Base-by-base conservation (phyloP, 2,888 invertebrate species). In the Idaea aversata region DNA sequence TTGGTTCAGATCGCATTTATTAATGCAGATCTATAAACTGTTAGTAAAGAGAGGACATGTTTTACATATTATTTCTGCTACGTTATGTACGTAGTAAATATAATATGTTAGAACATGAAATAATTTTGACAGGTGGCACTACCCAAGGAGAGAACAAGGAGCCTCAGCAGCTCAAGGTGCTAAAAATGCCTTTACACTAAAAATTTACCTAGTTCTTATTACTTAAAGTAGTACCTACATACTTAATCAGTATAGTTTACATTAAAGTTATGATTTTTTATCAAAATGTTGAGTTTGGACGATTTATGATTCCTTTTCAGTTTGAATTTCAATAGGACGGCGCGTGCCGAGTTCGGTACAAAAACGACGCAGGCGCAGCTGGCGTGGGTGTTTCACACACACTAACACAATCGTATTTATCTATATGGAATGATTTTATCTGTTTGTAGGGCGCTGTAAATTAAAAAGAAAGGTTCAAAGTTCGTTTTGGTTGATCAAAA, bases 331-430 rank as follows among this genome's bases (percentile, higher is more conserved):
- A 72, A 74, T 69, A 68, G 72, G 34, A 77, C 82, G 89, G 88
- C 91, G 89, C 91, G 91, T 90, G 91, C 91, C 89, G 74, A 61
- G 70, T 74, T 72, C 63, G 66, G 75, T 76, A 90, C 86, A 89
- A 89, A 84, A 83, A 85, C 74, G 80, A 83, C 82, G 78, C 81
- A 79, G 79, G 72, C 71, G 85, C 91, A 91, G 91, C 90, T 90
- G 90, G 85, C 87, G 89, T 88, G 82, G 89, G 88, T 76, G 88
- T 76, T 74, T 62, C 77, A 77, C 78, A 74, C 83, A 78, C 72
- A 79, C 70, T 75, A 71, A 77, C 68, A 67, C 16, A 70, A 15
- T 64, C 64, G 63, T 13, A 65, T 38, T 65, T 62, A 67, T 62
- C 64, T 66, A 62, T 61, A 66, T 63, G 58, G 61, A 38, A 63